Evolutionary conservation across 2,888 invertebrate genomes (phyloP), one percentile per base, ranked within the genome.

Genomic region (Seira musarum): DNA sequence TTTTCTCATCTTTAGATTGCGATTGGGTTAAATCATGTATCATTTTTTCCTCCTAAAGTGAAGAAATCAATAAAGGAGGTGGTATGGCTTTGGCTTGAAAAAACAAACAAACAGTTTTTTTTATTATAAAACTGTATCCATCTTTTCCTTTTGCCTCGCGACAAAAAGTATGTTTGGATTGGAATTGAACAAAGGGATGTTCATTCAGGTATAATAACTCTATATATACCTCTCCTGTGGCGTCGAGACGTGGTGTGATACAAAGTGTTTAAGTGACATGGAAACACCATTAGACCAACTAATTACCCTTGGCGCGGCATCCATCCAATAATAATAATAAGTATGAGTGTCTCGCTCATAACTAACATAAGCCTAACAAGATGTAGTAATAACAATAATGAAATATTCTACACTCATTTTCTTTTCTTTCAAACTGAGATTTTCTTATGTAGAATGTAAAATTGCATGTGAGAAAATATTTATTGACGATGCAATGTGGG

Each of bases 201-300:
- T n/a, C n/a, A n/a, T n/a, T n/a, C n/a, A n/a, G n/a, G n/a, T n/a
- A 72, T 64, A 78, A 73, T 68, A 77, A 66, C 19, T 53, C 66
- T 83, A 85, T 84, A 83, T 82, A 79, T 49, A 8, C 49, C 30
- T 30, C 30, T 30, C 3, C 30, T 72, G 80, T 86, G 87, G 85
- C 87, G 86, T 85, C 86, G 84, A 73, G 83, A 76, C 30, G 30
- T 30, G 30, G 30, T 30, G 30, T 79, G 84, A 85, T 85, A 84
- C 85, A 80, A 81, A 84, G 84, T 83, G 80, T 83, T 83, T 83
- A 77, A 83, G 83, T 85, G 86, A 87, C 87, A 87, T 84, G 87
- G 81, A 87, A 87, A 87, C 81, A 86, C 87, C 86, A 87, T 87
- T 87, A 87, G 85, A 81, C 77, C 86, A 86, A 85, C 87, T 87